phyloP scores from a whole-genome alignment of 2,888 invertebrate species.

The Ochlodes sylvanus region DNA sequence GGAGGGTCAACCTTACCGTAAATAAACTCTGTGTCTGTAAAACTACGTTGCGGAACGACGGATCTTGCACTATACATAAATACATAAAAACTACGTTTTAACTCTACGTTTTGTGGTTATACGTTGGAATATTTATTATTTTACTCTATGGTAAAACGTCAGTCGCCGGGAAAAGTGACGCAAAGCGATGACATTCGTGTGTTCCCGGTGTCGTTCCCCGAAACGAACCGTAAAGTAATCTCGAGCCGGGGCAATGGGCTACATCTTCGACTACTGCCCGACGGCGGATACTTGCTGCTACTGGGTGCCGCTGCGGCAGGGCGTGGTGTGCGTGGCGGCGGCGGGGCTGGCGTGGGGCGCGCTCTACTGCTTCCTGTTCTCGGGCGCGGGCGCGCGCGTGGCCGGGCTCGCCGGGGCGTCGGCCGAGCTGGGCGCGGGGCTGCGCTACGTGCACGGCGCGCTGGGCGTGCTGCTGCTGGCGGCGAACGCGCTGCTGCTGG shows the following conservation, averaged over 20 bases:
- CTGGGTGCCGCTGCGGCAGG: conserved; percentile 49
- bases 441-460: conserved; percentile 51
- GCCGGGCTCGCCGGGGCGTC: conserved; percentile 40
- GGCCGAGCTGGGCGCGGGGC: conserved; percentile 19
- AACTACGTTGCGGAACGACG: too few relatives aligned
- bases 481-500: conserved; percentile 52
- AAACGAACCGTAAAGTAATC: too few relatives aligned
- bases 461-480: conserved; percentile 52
- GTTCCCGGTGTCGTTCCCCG: too few relatives aligned
- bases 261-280: conserved; percentile 53
- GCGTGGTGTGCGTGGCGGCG: conserved; percentile 43
- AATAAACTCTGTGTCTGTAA: background rate
- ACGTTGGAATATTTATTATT: background rate
- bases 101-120: too few relatives aligned
- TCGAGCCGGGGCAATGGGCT: conserved; percentile 49
- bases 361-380: conserved; percentile 46
- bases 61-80: too few relatives aligned
- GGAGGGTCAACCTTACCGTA: too few relatives aligned
- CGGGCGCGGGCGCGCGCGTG: conserved; percentile 42
- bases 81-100: too few relatives aligned
- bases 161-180: background rate
- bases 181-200: background rate
- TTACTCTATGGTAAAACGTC: background rate
- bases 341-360: conserved; percentile 50
- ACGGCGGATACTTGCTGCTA: conserved; percentile 50